Percentiles rank a stretch among this genome's conserved stretches.
These are phyloP conservation scores for Chloroceryle amazona DNA, from an alignment of 2,797 vertebrate genomes.

Conservation along the genomic window DNA sequence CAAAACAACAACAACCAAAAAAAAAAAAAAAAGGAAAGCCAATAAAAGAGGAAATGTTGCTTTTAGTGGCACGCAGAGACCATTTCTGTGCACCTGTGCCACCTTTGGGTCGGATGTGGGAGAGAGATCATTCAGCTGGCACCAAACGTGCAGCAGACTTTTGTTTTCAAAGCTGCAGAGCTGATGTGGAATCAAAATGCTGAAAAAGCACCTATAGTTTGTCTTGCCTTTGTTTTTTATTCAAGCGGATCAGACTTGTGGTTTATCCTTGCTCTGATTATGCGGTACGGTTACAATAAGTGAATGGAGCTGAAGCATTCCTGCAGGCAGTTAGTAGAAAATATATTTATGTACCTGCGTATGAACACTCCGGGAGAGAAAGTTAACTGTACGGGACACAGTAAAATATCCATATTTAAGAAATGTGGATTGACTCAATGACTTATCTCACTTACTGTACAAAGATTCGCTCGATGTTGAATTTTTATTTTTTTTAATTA, in stretches of 20 bases:
- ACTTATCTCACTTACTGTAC: constrained; percentile 64
- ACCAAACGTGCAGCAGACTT: fast-evolving
- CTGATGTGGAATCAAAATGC: constrained; percentile 27
- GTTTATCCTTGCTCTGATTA: constrained; percentile 29
- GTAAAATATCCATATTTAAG: constrained; percentile 13
- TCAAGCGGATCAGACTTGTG: not conserved
- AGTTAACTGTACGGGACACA: constrained; percentile 28
- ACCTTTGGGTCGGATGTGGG: not conserved
- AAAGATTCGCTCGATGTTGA: constrained; percentile 54
- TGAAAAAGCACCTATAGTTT: constrained; percentile 1
- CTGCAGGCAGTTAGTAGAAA: not conserved
- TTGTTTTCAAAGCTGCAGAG: constrained; percentile 21
- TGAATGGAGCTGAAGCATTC: not conserved
- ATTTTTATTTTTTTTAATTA: constrained; percentile 63
- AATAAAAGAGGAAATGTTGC: fast-evolving
- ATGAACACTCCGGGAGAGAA: not conserved
- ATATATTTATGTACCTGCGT: not conserved
- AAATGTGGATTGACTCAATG: constrained; percentile 53
- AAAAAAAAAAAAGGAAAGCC: not conserved
- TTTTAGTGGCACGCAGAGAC: not conserved
- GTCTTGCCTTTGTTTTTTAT: not conserved
- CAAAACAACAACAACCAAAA: too few species aligned
- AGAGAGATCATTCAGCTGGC: not conserved
- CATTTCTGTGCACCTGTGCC: fast-evolving
- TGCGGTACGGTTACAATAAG: not conserved